Evolutionary conservation across 35 echinoderm and acorn worm genomes (phyloP), one percentile per base, ranked within the genome.

Genomic region (Apostichopus californicus): DNA sequence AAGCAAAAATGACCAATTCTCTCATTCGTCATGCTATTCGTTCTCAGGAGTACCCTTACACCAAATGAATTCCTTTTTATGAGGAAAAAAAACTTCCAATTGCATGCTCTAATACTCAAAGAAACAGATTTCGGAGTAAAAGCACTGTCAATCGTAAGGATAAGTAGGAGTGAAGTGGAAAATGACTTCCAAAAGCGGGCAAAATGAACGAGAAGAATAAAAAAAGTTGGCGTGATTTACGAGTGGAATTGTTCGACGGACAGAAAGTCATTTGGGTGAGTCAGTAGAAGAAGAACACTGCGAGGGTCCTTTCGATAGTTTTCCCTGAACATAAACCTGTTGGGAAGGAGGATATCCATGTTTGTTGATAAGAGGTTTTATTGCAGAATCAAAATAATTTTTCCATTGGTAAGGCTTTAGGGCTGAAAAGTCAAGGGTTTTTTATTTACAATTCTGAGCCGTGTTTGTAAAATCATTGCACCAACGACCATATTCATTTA

Each of bases 191-290:
- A 46, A 46, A 18, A 68, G 64, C 64, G 64, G 64, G 64, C 64
- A 68, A 68, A 68, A 68, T 18, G 64, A 68, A 68, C 11, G 64
- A 83, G 55, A 83, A 55, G 5, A 34, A n/a, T n/a, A 83, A 54
- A 83, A 55, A 81, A 17, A 83, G 18, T 10, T 7, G 20, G 4
- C 17, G 8, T 53, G 52, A 34, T 24, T 83, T 83, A 83, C 80
- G 80, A 46, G 55, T 83, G 52, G 55, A 83, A 83, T 83, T 83
- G 34, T 34, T 83, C 80, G 17, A 55, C 34, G 2, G 80, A 83
- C 52, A n/a, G 80, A 83, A 83, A 83, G 25, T 83, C 80, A 15
- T 56, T 83, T 17, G 80, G 80, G 80, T 83, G 80, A 56, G 80
- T 83, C 80, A 83, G 80, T 17, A 83, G 8, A 0, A 83, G 10